These are phyloP conservation scores for Phylloscopus trochilus DNA, from an alignment of 2,113 vertebrate genomes.

Conservation along the genomic window DNA sequence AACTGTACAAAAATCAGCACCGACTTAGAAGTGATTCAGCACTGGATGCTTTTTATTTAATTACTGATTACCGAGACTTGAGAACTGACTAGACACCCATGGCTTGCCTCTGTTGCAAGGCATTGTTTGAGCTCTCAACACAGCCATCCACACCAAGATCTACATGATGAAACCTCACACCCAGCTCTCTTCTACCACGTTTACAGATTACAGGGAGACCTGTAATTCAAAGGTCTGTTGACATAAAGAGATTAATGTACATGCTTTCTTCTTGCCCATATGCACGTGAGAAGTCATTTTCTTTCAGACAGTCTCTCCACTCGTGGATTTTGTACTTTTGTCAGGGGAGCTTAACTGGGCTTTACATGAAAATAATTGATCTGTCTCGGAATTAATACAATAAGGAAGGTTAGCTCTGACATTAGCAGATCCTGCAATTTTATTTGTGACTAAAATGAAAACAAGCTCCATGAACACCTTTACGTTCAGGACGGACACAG, in stretches of 20 bases:
- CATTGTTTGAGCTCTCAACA: neutral
- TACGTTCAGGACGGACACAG: accelerated
- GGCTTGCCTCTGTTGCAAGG: neutral
- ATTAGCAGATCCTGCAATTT: neutral
- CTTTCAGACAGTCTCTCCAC: neutral
- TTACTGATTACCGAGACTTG: neutral
- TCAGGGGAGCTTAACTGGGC: neutral
- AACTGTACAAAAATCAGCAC: neutral
- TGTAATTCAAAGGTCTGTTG: neutral
- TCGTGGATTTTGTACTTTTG: neutral
- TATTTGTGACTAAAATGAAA: neutral
- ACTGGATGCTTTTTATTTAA: conserved; percentile 3
- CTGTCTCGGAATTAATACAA: neutral
- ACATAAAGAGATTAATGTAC: neutral
- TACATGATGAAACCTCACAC: neutral
- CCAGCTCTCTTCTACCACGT: neutral
- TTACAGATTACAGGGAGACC: neutral
- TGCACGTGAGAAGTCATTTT: neutral
- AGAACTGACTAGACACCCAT: neutral
- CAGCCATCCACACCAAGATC: neutral
- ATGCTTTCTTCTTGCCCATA: neutral
- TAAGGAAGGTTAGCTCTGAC: neutral
- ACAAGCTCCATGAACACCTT: neutral
- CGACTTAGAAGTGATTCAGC: neutral
- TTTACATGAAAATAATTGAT: neutral